Evolutionary conservation across 2,113 vertebrate species (phyloP).

Genomic region (Atractosteus spatula): DNA sequence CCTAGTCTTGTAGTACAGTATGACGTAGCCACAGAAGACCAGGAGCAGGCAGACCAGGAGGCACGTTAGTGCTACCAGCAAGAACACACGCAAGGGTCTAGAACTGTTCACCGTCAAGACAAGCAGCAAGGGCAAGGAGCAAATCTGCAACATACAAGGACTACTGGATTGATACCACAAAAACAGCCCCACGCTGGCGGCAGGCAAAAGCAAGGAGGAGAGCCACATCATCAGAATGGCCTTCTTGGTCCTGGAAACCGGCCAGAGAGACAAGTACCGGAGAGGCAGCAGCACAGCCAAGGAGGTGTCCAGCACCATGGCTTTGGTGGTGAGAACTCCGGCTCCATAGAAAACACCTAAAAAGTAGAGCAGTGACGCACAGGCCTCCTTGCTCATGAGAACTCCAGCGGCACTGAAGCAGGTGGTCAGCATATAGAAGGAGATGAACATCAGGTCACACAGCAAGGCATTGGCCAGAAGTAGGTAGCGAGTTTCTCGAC

Average conservation of each 20-base stretch:
- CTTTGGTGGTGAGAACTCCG: constrained; percentile 64
- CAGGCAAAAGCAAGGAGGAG: constrained; percentile 50
- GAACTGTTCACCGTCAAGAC: constrained; percentile 59
- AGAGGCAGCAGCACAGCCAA: constrained; percentile 66
- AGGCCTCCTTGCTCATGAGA: constrained; percentile 50
- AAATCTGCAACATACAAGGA: constrained; percentile 49
- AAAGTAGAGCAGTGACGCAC: constrained; percentile 58
- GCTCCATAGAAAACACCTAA: constrained; percentile 58
- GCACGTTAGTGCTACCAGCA: constrained; percentile 50
- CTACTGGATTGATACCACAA: constrained; percentile 44
- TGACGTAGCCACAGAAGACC: constrained; percentile 62
- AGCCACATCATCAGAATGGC: constrained; percentile 53
- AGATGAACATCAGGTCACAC: constrained; percentile 67
- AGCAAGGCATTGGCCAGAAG: constrained; percentile 69
- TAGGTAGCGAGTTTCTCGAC: constrained; percentile 70
- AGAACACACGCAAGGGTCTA: constrained; percentile 54
- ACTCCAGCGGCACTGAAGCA: constrained; percentile 51
- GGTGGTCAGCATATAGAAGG: constrained; percentile 55
- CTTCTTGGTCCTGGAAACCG: constrained; percentile 53
- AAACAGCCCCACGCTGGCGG: constrained; percentile 55
- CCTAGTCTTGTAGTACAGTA: constrained; percentile 66
- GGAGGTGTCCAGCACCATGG: constrained; percentile 67
- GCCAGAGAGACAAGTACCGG: constrained; percentile 58
- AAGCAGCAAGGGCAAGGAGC: constrained; percentile 60
- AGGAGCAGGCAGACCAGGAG: constrained; percentile 62